phyloP scores from a whole-genome alignment of 2,113 vertebrate genomes.

The Baryphthengus martii region DNA sequence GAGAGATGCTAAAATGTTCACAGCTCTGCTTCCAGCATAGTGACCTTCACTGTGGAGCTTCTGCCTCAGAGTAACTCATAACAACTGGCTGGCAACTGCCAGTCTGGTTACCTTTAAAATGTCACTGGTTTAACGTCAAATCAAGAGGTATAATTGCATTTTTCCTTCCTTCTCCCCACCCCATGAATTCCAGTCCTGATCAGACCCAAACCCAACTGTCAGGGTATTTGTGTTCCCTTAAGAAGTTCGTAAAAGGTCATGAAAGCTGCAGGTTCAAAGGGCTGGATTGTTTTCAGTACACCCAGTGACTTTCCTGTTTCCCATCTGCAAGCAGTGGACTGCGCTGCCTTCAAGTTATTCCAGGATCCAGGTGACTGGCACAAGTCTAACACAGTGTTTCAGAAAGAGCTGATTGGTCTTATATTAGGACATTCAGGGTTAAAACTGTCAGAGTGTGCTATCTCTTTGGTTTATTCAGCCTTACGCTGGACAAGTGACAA shows the following conservation, averaged over 20 bases:
- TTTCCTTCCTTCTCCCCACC: neutral
- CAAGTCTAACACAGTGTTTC: neutral
- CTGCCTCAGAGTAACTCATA: slow-evolving; percentile 29
- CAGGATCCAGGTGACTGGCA: neutral
- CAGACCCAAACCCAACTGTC: neutral
- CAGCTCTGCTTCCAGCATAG: neutral
- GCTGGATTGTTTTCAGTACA: neutral
- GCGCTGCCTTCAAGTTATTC: neutral
- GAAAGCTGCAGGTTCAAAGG: neutral
- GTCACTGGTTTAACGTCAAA: slow-evolving; percentile 73
- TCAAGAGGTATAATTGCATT: slow-evolving; percentile 65
- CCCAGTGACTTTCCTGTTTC: neutral
- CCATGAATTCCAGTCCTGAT: slow-evolving; percentile 44
- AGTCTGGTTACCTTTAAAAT: slow-evolving; percentile 64
- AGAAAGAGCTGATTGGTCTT: neutral
- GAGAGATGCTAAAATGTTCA: slow-evolving; percentile 1
- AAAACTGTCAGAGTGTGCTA: neutral
- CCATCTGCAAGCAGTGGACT: neutral
- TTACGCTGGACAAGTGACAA: slow-evolving; percentile 1
- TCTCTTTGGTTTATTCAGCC: neutral
- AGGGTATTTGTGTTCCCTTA: slow-evolving; percentile 24
- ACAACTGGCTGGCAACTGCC: slow-evolving; percentile 55
- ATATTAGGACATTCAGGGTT: neutral
- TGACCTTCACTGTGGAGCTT: slow-evolving; percentile 68
- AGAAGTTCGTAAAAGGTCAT: slow-evolving; percentile 53